These are phyloP conservation scores for Sterna hirundo DNA, from an alignment of 2,113 vertebrate genomes.

Conservation along the genomic window DNA sequence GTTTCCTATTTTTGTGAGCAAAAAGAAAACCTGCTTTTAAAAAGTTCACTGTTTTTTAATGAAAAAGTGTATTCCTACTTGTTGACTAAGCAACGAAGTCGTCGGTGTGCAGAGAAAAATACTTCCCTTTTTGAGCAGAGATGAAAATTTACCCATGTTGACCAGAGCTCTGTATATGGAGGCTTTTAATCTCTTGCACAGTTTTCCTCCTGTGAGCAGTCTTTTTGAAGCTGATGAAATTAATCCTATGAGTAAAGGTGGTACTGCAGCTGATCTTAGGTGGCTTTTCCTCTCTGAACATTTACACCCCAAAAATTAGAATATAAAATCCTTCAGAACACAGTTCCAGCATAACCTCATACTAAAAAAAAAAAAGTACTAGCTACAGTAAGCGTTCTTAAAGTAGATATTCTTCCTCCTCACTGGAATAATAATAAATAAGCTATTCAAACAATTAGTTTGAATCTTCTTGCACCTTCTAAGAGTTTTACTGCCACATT, in stretches of 20 bases:
- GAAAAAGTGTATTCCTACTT: not conserved
- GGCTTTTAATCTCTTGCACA: not conserved
- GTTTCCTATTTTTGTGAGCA: not conserved
- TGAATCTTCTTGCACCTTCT: not conserved
- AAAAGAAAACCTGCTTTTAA: not conserved
- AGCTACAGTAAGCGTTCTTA: not conserved
- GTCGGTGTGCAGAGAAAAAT: not conserved
- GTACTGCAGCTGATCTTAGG: not conserved
- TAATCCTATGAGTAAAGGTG: not conserved
- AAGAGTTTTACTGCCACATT: not conserved
- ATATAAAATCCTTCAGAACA: not conserved
- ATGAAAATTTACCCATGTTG: not conserved
- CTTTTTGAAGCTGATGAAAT: not conserved
- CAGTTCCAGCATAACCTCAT: not conserved
- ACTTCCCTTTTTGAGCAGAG: not conserved
- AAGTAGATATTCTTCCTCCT: not conserved
- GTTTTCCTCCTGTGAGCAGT: not conserved
- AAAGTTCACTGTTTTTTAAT: not conserved
- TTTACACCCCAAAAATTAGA: not conserved
- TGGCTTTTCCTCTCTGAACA: not conserved
- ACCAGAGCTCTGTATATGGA: not conserved
- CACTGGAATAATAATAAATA: not conserved
- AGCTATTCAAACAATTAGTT: not conserved
- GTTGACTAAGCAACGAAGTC: not conserved
- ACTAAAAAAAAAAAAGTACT: not conserved